Conservation (phyloP, 2,888 invertebrate species). For the Troides helena region DNA sequence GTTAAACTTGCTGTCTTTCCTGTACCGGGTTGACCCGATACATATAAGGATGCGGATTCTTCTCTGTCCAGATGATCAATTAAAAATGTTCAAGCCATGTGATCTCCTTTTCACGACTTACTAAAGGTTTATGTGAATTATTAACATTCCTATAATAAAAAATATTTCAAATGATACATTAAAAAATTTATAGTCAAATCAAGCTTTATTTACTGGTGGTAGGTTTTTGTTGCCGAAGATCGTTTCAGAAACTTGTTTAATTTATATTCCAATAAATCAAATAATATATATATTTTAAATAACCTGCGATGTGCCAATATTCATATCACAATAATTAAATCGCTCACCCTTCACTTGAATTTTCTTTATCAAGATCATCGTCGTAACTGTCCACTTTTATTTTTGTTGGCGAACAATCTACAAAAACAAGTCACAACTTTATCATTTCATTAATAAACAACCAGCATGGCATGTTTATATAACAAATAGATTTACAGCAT, state of each 20-base stretch:
- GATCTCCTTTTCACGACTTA: slow-evolving; percentile 91
- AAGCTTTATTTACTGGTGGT: not conserved
- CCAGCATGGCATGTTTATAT: not conserved
- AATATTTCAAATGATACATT: not conserved
- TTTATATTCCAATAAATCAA: no score
- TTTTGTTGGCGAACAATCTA: slow-evolving; percentile 26
- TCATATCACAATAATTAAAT: not conserved
- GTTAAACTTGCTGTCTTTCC: slow-evolving; percentile 96
- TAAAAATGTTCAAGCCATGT: slow-evolving; percentile 85
- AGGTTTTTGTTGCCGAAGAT: no score
- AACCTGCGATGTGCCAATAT: no score
- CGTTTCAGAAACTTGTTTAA: no score
- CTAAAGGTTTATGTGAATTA: slow-evolving; percentile 57
- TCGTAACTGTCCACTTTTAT: slow-evolving; percentile 5
- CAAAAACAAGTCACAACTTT: not conserved
- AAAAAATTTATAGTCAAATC: not conserved
- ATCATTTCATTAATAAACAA: not conserved
- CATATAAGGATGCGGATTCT: slow-evolving; percentile 91
- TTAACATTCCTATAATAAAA: slow-evolving; percentile 32
- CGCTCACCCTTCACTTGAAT: slow-evolving; percentile 21
- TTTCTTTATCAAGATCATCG: slow-evolving; percentile 25
- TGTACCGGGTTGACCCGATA: slow-evolving; percentile 98
- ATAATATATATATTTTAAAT: no score
- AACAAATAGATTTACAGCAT: not conserved
- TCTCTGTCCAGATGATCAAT: slow-evolving; percentile 81